Percentiles rank a stretch among this genome's conserved stretches.
Evolutionary conservation across 2,888 invertebrate genomes (phyloP).

Genomic region (Cenopis cana): DNA sequence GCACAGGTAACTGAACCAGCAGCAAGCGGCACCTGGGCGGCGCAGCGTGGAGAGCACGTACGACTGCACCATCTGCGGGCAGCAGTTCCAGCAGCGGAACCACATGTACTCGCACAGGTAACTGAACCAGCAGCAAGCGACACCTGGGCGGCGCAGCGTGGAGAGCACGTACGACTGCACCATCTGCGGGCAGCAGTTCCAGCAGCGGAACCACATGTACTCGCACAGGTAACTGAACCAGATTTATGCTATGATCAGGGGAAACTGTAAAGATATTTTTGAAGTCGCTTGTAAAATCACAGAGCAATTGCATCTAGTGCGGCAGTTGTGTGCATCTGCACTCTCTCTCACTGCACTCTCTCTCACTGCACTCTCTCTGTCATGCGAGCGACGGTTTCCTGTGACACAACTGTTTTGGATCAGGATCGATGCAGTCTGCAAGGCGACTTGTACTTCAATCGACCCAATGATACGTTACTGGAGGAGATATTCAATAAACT

Average conservation of each 20-base stretch:
- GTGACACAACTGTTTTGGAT: constrained; percentile 55
- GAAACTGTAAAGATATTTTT: no score
- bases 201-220: constrained; percentile 78
- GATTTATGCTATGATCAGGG: no score
- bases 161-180: constrained; percentile 76
- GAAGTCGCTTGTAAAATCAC: constrained; percentile 35
- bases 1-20: constrained; percentile 68
- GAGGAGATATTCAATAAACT: constrained; percentile 45
- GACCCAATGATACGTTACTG: constrained; percentile 49
- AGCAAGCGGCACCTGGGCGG: constrained; percentile 76
- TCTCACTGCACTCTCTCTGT: constrained; percentile 55
- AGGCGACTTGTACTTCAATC: constrained; percentile 62
- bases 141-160: constrained; percentile 72
- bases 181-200: constrained; percentile 76
- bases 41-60: constrained; percentile 72
- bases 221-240: constrained; percentile 68
- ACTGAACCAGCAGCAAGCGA: constrained; percentile 67
- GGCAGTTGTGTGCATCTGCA: no score
- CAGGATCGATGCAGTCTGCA: constrained; percentile 54
- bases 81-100: constrained; percentile 76
- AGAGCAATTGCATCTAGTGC: constrained; percentile 63
- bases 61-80: constrained; percentile 77
- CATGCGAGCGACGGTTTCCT: constrained; percentile 58
- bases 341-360: no score
- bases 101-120: constrained; percentile 79